These are phyloP conservation scores for Bathynomus jamesi DNA, from an alignment of 1,140 invertebrate genomes.

Conservation along the genomic window DNA sequence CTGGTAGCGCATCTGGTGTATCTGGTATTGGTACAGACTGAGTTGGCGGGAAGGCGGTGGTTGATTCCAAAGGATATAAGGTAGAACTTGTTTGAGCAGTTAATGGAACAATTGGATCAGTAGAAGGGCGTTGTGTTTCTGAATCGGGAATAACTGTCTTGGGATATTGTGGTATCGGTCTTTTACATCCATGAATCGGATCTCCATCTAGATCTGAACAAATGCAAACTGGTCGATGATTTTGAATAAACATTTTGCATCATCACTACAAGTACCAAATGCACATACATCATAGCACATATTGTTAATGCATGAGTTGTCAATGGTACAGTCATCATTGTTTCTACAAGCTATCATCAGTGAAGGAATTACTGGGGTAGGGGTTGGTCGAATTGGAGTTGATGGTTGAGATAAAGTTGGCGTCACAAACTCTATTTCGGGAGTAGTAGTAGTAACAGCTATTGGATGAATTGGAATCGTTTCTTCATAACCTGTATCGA, in stretches of 20 bases:
- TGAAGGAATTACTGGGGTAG: neutral
- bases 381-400: conserved; percentile 2
- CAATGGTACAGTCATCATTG: conserved; percentile 56
- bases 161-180: neutral
- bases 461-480: too few relatives aligned
- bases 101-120: conserved; percentile 1
- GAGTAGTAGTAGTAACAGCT: too few relatives aligned
- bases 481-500: neutral
- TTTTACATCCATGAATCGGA: conserved; percentile 29
- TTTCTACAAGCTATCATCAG: conserved; percentile 22
- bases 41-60: neutral
- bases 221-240: conserved; percentile 38
- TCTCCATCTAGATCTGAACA: conserved; percentile 41
- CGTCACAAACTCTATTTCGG: neutral
- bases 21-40: conserved; percentile 10
- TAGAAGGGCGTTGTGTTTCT: neutral
- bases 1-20: conserved; percentile 11
- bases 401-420: neutral
- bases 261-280: conserved; percentile 57
- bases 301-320: conserved; percentile 57
- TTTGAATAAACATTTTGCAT: conserved; percentile 57
- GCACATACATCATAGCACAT: conserved; percentile 66
- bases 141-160: neutral
- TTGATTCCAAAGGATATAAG: conserved; percentile 18
- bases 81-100: conserved; percentile 5